Conservation (phyloP, 2,888 invertebrate genomes). For the Caenorhabditis becei region DNA sequence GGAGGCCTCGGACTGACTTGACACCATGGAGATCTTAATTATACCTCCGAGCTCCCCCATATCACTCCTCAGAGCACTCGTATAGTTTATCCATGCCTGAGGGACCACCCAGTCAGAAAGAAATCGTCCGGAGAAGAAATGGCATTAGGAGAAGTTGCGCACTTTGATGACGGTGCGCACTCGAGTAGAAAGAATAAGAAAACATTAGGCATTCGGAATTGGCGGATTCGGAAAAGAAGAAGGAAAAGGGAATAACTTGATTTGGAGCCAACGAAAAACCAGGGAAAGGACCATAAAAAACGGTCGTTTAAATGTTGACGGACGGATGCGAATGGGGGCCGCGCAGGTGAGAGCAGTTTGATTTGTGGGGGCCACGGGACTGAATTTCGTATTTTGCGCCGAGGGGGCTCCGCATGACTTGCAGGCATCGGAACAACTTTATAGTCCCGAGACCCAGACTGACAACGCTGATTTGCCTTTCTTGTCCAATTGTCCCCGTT, state of each 20-base stretch:
- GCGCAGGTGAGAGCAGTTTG: slow-evolving; percentile 18
- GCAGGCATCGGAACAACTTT: too few species aligned
- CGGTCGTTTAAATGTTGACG: slow-evolving; percentile 16
- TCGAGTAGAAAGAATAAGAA: slow-evolving; percentile 50
- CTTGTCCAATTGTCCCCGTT: too few species aligned
- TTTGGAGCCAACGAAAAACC: too few species aligned
- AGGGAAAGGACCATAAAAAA: slow-evolving; percentile 14
- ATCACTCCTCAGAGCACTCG: slow-evolving; percentile 12
- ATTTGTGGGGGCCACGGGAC: not conserved
- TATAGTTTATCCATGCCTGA: slow-evolving; percentile 12
- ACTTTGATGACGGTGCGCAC: slow-evolving; percentile 49
- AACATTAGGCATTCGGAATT: slow-evolving; percentile 51
- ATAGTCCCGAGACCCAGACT: too few species aligned
- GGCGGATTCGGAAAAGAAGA: slow-evolving; percentile 35
- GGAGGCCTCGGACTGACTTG: slow-evolving; percentile 7
- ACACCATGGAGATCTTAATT: slow-evolving; percentile 31
- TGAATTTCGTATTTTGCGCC: slow-evolving; percentile 3
- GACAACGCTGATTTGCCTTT: too few species aligned
- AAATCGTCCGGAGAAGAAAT: not conserved
- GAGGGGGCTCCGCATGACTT: too few species aligned
- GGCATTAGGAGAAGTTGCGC: slow-evolving; percentile 34
- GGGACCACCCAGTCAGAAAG: slow-evolving; percentile 22
- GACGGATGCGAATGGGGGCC: not conserved
- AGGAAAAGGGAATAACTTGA: not conserved
- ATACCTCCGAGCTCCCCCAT: slow-evolving; percentile 4